Percentiles rank a stretch among this genome's conserved stretches.
Conservation (phyloP, 2,797 vertebrate genomes). For the Amblyopsis hoosieri region DNA sequence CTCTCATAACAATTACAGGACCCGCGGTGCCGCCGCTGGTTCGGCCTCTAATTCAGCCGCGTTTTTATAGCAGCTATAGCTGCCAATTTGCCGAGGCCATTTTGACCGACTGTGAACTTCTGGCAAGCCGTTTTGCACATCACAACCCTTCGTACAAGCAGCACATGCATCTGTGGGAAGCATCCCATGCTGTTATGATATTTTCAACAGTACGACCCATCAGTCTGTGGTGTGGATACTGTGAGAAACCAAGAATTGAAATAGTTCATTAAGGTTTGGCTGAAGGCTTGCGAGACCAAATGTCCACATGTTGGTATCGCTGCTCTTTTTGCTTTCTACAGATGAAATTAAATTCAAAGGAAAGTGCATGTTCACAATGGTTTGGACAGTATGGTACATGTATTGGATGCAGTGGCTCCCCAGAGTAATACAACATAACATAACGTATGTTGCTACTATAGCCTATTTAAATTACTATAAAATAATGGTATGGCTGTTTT, state of each 20-base stretch:
- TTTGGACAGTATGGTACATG: too few species aligned
- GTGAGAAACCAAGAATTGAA: neutral
- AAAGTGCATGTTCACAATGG: neutral
- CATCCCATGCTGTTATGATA: conserved; percentile 11
- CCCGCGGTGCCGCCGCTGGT: neutral
- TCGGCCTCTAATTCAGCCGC: conserved; percentile 61
- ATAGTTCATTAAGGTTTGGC: neutral
- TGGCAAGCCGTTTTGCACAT: conserved; percentile 26
- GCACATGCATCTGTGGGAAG: conserved; percentile 38
- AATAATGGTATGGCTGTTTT: too few species aligned
- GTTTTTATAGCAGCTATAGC: conserved; percentile 53
- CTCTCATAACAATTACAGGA: conserved; percentile 45
- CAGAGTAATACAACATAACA: too few species aligned
- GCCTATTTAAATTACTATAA: too few species aligned
- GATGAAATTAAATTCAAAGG: neutral
- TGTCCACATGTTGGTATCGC: neutral
- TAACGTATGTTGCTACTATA: too few species aligned
- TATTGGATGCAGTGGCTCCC: too few species aligned
- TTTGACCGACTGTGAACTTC: conserved; percentile 39
- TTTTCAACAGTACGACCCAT: conserved; percentile 17
- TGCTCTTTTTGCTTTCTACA: neutral
- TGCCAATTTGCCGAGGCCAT: conserved; percentile 59
- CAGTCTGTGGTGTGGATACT: neutral
- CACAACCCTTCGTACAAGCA: conserved; percentile 21
- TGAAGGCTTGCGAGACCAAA: neutral